Evolutionary conservation across 2,113 vertebrate genomes (phyloP).

Genomic region (Engraulis encrasicolus): DNA sequence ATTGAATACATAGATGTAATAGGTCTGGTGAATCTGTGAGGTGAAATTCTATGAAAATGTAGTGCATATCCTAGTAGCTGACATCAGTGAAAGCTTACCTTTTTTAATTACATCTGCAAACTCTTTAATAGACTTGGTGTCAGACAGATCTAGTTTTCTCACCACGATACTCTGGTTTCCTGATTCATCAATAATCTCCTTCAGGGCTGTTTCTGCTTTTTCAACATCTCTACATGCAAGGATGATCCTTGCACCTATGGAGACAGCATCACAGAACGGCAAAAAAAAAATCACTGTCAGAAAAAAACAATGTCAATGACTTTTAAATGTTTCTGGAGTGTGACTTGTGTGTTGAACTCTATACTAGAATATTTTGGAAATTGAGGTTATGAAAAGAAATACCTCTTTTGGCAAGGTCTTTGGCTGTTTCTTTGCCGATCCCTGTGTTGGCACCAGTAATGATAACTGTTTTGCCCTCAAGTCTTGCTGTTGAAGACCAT

Average conservation of each 20-base stretch:
- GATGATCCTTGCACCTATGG: constrained; percentile 60
- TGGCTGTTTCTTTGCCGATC: constrained; percentile 62
- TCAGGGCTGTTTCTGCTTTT: constrained; percentile 52
- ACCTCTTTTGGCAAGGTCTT: constrained; percentile 58
- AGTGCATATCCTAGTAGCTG: too few relatives aligned
- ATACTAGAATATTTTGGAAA: too few relatives aligned
- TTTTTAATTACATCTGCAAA: constrained; percentile 60
- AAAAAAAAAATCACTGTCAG: neutral
- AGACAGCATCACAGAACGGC: neutral
- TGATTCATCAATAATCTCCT: constrained; percentile 57
- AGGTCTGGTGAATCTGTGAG: too few relatives aligned
- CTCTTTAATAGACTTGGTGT: constrained; percentile 59
- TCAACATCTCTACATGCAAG: constrained; percentile 61
- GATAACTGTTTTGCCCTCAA: constrained; percentile 60
- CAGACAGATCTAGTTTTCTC: constrained; percentile 58
- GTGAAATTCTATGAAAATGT: neutral
- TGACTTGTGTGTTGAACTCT: too few relatives aligned
- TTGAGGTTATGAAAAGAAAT: too few relatives aligned
- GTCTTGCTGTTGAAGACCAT: constrained; percentile 48
- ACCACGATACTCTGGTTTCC: constrained; percentile 55
- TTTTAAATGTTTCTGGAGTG: too few relatives aligned
- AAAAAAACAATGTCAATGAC: too few relatives aligned
- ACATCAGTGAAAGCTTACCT: too few relatives aligned
- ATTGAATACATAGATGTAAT: too few relatives aligned
- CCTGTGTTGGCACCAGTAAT: constrained; percentile 62